Evolutionary conservation across 2,888 invertebrate genomes (phyloP), one percentile per base, ranked within the genome.

Genomic region (Patella depressa): DNA sequence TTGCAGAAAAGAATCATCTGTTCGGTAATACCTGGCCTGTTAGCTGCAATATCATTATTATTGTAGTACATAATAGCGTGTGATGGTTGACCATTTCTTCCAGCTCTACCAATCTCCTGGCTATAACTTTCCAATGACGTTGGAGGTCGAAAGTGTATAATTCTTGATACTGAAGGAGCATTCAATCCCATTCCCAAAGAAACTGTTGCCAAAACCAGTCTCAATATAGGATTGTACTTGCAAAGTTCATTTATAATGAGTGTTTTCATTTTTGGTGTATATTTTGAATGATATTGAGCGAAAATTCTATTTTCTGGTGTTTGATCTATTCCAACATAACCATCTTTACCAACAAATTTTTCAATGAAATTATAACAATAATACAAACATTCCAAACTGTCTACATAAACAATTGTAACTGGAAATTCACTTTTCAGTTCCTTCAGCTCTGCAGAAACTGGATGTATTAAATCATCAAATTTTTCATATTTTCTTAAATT

Each of bases 151-250:
- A 73, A 81, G 55, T 82, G 83, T 19, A 83, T 74, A 4, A 82
- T 76, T 70, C 78, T 72, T 12, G 71, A 17, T 29, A 83, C 70
- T 15, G 71, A 53, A 12, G 80, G 80, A 12, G 83, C 80, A 75
- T 81, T 78, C 53, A 83, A 55, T 3, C 79, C 83, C 82, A 81
- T 83, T 9, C 83, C 82, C 3, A 82, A 69, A 5, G 81, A 79
- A 72, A 79, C 81, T 55, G 81, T 83, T 29, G 75, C 79, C 57
- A 80, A 69, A 34, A 78, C 79, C 53, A 79, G 71, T 74, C 81
- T 70, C 29, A 80, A 5, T 70, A 53, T 81, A 3, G 78, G 81
- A 45, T 73, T 73, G 17, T 78, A 71, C 74, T 78, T 80, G 12
- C 65, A 2, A 24, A 83, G 71, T 53, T 82, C 80, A 24, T 55